Evolutionary conservation across 2,113 vertebrate genomes (phyloP), one percentile per base, ranked within the genome.

Genomic region (Chloroceryle aenea): DNA sequence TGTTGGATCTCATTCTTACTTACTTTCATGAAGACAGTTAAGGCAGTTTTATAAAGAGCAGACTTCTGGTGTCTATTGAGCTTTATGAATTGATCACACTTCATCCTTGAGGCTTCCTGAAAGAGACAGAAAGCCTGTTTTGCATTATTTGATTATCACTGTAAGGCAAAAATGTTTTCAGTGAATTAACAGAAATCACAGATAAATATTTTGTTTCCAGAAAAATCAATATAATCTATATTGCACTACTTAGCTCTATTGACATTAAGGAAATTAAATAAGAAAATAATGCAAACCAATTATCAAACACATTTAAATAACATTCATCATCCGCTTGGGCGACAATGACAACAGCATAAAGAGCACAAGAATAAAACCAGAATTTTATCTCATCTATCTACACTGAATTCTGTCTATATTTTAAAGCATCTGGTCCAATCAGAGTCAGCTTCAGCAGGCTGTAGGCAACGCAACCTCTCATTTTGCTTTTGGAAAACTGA

Each of bases 211-310:
- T 73, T 74, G 23, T 71, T 84, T 84, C 29, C 47, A 74, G 63
- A 76, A 82, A 82, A 66, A 90, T 69, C 92, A 74, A 88, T 87
- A 77, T 27, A 83, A 87, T 96, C 78, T 14, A 47, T 85, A 71
- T 73, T 47, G 10, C 43, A 79, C 75, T 77, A 66, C 32, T 91
- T 75, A 71, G 20, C 55, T 91, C 55, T n/a, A 86, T 59, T 63
- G 91, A 80, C 59, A 74, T 93, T 59, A 80, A 61, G 48, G 71
- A 76, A 95, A 86, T 58, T 52, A 89, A 77, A 76, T 72, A 75
- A 66, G 50, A n/a, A 76, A 91, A 93, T 47, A 58, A 73, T 32
- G 34, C 26, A 83, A 89, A 89, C 94, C 59, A 95, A 18, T 74
- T 89, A 74, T 34, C 72, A 90, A 88, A 69, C 32, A 34, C 52